These are phyloP conservation scores for Chunga burmeisteri DNA, from an alignment of 2,113 vertebrate species.

Conservation along the genomic window DNA sequence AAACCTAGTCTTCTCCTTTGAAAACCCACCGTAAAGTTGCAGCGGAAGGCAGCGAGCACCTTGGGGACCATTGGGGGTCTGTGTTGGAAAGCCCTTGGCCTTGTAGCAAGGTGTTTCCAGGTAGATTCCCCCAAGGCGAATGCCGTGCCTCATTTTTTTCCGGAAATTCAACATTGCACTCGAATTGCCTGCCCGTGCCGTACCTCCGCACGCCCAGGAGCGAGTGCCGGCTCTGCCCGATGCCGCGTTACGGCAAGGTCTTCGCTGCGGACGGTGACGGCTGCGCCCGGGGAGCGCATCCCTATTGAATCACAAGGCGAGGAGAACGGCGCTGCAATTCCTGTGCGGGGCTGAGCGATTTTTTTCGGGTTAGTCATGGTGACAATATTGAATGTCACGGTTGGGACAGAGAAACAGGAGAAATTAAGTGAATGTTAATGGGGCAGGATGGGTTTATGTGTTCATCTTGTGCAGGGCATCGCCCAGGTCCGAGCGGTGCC, in stretches of 20 bases:
- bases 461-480: rapidly evolving
- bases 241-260: rapidly evolving
- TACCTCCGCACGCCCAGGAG: background rate
- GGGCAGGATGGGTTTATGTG: background rate
- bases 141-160: background rate
- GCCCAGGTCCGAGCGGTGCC: rapidly evolving
- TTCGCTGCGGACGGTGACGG: background rate
- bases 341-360: background rate
- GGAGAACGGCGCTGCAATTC: background rate
- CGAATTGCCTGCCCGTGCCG: background rate
- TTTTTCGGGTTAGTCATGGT: constrained; percentile 21
- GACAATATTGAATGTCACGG: constrained; percentile 22
- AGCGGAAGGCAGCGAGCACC: background rate
- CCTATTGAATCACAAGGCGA: background rate
- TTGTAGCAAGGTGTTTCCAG: background rate
- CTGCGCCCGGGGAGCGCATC: rapidly evolving
- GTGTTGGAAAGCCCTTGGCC: background rate
- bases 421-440: background rate
- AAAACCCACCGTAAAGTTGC: background rate
- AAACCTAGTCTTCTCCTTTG: background rate
- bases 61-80: background rate
- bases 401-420: background rate
- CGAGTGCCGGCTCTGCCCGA: background rate
- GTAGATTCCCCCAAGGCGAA: background rate
- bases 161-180: background rate